Evolutionary conservation across 2,888 invertebrate species (phyloP).

Genomic region (Ariolimax columbianus): DNA sequence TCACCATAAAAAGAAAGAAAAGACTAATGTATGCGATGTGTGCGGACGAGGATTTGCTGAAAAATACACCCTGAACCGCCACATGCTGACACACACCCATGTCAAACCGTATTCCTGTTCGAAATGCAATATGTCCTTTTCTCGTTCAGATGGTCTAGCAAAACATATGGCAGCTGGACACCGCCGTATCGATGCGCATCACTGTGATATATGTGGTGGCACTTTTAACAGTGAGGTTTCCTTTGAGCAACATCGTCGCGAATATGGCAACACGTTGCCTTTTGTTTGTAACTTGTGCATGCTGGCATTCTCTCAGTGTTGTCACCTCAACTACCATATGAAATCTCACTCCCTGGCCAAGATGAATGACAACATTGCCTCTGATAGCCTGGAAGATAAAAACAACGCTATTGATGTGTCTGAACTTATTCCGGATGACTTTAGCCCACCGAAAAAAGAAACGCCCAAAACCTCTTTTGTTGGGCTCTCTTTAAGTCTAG

Average conservation of each 20-base stretch:
- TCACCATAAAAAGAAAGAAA: constrained; percentile 53
- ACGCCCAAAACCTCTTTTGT: neutral
- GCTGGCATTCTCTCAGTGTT: constrained; percentile 53
- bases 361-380: constrained; percentile 36
- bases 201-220: constrained; percentile 50
- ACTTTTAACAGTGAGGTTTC: constrained; percentile 52
- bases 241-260: constrained; percentile 50
- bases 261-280: constrained; percentile 49
- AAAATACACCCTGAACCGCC: constrained; percentile 54
- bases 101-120: constrained; percentile 55
- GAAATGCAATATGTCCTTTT: constrained; percentile 54
- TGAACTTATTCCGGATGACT: constrained; percentile 49
- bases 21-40: constrained; percentile 52
- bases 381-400: constrained; percentile 30
- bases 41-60: constrained; percentile 55
- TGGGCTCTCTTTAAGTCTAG: neutral
- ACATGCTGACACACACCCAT: constrained; percentile 56
- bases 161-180: constrained; percentile 51
- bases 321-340: constrained; percentile 53
- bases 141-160: constrained; percentile 49
- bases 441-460: constrained; percentile 42
- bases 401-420: constrained; percentile 47
- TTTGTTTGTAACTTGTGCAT: constrained; percentile 52
- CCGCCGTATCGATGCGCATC: constrained; percentile 50
- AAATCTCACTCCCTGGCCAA: constrained; percentile 49